These are phyloP conservation scores for Rhincodon typus DNA, from an alignment of 2,797 vertebrate species.

Conservation along the genomic window DNA sequence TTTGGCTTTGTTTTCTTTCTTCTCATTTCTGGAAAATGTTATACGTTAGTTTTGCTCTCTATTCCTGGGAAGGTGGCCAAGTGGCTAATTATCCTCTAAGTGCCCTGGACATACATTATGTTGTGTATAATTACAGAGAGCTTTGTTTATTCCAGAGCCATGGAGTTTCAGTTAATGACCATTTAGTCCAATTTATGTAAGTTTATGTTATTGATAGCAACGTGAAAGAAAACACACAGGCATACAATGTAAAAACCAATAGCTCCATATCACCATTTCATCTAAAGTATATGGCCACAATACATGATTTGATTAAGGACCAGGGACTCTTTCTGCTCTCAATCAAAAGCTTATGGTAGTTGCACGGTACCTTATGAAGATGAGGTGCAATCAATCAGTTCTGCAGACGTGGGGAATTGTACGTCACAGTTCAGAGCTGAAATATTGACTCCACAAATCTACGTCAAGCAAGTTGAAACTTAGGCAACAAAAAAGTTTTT, in stretches of 20 bases:
- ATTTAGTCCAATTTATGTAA: background rate
- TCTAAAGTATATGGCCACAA: background rate
- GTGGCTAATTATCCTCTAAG: conserved; percentile 7
- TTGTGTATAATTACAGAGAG: conserved; percentile 5
- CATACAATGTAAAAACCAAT: background rate
- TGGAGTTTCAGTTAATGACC: background rate
- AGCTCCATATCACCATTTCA: background rate
- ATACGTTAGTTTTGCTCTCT: background rate
- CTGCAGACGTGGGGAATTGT: background rate
- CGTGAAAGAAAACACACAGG: background rate
- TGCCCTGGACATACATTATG: background rate
- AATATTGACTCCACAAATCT: conserved; percentile 15
- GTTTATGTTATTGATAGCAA: background rate
- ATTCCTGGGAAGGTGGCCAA: conserved; percentile 11
- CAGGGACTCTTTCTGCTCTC: background rate
- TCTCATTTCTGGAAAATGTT: background rate
- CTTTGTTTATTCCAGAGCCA: background rate
- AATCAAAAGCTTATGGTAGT: background rate
- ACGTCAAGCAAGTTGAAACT: conserved; percentile 16
- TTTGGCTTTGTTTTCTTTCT: background rate
- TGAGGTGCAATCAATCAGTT: conserved; percentile 26
- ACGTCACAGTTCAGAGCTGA: conserved; percentile 5
- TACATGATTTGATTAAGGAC: background rate
- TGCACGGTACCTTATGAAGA: conserved; percentile 1
- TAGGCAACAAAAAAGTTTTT: background rate